Evolutionary conservation across 2,113 vertebrate genomes (phyloP).

Genomic region (Cyanoramphus novaezelandiae): DNA sequence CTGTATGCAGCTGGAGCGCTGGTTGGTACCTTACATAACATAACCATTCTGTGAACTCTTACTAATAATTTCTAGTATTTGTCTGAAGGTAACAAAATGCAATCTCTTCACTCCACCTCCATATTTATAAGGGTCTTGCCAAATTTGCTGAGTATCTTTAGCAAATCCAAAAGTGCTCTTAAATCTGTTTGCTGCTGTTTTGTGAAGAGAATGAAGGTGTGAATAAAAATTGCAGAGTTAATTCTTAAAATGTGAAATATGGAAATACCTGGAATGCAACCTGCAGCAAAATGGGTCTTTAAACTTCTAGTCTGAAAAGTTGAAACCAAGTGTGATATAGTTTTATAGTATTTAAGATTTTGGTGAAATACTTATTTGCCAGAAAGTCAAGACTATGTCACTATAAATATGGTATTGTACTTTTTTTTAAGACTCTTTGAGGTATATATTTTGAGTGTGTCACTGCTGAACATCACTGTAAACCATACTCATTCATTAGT

Average conservation of each 20-base stretch:
- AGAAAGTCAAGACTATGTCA: background rate
- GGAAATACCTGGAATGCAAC: background rate
- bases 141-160: background rate
- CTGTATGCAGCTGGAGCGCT: conserved; percentile 95
- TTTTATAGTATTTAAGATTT: background rate
- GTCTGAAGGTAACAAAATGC: background rate
- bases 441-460: background rate
- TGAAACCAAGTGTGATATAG: background rate
- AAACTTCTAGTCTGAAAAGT: background rate
- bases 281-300: background rate
- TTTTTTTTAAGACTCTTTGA: background rate
- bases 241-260: background rate
- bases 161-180: background rate
- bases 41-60: conserved; percentile 5
- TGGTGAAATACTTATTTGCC: background rate
- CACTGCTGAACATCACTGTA: background rate
- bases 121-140: background rate
- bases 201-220: background rate
- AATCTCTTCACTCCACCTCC: background rate
- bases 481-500: background rate
- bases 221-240: background rate
- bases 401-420: background rate
- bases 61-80: background rate
- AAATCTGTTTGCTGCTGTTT: background rate
- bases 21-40: conserved; percentile 78